These are phyloP conservation scores for Pica pica DNA, from an alignment of 2,113 vertebrate genomes.

Conservation along the genomic window DNA sequence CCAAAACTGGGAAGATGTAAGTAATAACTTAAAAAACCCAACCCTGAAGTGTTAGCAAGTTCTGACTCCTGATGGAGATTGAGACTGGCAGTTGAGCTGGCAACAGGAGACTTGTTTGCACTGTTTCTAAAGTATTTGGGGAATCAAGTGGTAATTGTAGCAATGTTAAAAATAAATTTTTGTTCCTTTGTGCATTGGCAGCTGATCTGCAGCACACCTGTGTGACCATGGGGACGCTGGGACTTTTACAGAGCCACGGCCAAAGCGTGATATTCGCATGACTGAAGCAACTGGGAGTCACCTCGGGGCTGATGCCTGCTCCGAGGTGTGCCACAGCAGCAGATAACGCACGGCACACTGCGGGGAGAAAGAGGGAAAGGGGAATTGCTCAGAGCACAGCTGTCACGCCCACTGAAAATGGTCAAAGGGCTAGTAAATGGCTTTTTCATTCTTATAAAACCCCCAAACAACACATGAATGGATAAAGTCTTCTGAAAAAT, in stretches of 20 bases:
- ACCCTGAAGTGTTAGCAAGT: neutral
- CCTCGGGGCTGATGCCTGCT: neutral
- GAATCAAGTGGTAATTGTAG: neutral
- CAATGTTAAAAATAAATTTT: neutral
- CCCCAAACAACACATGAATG: neutral
- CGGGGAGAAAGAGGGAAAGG: neutral
- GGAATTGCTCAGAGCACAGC: neutral
- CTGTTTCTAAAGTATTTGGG: neutral
- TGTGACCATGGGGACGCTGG: neutral
- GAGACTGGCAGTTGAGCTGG: neutral
- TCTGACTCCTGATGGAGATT: neutral
- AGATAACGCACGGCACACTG: accelerated
- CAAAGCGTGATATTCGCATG: neutral
- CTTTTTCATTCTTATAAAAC: neutral
- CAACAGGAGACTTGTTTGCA: neutral
- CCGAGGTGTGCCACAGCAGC: neutral
- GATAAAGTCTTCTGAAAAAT: neutral
- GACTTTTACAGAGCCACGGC: neutral
- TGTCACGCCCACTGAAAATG: neutral
- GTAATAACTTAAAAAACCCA: neutral
- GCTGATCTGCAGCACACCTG: neutral
- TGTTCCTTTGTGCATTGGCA: neutral
- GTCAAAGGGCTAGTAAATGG: neutral
- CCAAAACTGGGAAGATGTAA: neutral
- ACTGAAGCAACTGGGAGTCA: neutral